Conservation (phyloP, 1,140 invertebrate species). For the Magallana ariakensis region DNA sequence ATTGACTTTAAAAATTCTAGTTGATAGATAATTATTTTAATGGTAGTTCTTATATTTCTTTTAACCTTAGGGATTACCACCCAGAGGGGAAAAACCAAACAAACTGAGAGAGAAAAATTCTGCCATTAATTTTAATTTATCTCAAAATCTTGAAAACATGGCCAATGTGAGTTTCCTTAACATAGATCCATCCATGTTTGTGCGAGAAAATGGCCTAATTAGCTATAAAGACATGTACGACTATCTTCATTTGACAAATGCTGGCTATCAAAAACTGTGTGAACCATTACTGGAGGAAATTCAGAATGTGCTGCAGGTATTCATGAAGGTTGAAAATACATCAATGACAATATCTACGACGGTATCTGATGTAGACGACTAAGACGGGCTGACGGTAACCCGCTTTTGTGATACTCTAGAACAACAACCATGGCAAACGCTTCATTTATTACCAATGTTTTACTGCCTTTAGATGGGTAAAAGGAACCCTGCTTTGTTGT, state of each 20-base stretch:
- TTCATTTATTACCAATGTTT: no score
- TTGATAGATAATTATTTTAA: no score
- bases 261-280: conserved; percentile 87
- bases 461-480: no score
- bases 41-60: no score
- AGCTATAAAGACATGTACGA: conserved; percentile 93
- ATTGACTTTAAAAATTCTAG: no score
- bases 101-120: conserved; percentile 87
- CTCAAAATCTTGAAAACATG: conserved; percentile 83
- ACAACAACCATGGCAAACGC: not conserved
- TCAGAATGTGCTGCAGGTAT: conserved; percentile 75
- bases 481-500: no score
- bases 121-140: conserved; percentile 87
- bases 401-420: not conserved
- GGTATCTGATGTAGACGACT: conserved; percentile 32
- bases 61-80: conserved; percentile 86
- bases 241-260: conserved; percentile 90
- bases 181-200: conserved; percentile 86
- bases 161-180: conserved; percentile 82
- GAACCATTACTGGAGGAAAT: conserved; percentile 78
- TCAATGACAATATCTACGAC: conserved; percentile 57
- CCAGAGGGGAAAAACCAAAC: conserved; percentile 91
- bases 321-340: conserved; percentile 75
- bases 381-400: not conserved
- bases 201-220: conserved; percentile 88